A percentile compares a stretch with the other conserved stretches of the same genome.
Conservation (phyloP, 2,888 invertebrate genomes). For the Diaperis boleti region DNA sequence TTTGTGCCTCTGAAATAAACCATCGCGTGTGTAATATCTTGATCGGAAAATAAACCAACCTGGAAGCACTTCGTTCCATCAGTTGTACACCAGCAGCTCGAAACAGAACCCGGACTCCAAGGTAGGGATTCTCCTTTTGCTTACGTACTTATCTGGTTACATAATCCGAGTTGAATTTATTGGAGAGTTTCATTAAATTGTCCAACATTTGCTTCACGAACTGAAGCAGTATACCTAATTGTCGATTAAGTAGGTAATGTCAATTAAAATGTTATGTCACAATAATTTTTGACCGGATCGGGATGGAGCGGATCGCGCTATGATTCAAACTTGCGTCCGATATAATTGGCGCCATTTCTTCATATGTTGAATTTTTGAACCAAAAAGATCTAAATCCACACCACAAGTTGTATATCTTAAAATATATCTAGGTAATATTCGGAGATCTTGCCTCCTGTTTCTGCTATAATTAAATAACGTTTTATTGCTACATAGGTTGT, state of each 20-base stretch:
- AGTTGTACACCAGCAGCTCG: slow-evolving; percentile 21
- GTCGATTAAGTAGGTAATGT: slow-evolving; percentile 27
- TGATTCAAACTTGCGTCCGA: slow-evolving; percentile 1
- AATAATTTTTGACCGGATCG: slow-evolving; percentile 31
- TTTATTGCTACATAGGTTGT: background rate
- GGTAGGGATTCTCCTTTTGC: slow-evolving; percentile 20
- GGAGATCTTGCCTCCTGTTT: background rate
- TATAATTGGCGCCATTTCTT: slow-evolving; percentile 8
- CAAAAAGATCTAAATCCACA: too few relatives aligned
- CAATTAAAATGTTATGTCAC: slow-evolving; percentile 29
- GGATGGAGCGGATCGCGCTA: slow-evolving; percentile 22
- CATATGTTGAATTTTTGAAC: background rate
- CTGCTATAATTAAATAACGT: background rate
- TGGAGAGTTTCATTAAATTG: slow-evolving; percentile 15
- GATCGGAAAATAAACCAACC: slow-evolving; percentile 23
- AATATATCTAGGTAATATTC: too few relatives aligned
- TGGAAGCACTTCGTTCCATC: slow-evolving; percentile 18
- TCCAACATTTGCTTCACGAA: slow-evolving; percentile 17
- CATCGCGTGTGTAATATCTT: slow-evolving; percentile 29
- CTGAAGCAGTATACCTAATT: slow-evolving; percentile 19
- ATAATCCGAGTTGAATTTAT: slow-evolving; percentile 14
- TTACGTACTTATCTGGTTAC: slow-evolving; percentile 12
- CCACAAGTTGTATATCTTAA: too few relatives aligned
- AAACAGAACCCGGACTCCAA: slow-evolving; percentile 1
- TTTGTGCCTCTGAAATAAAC: slow-evolving; percentile 21